A percentile compares a stretch with the other conserved stretches of the same genome.
phyloP scores from a whole-genome alignment of 2,113 vertebrate species.

The Bubalus kerabau region DNA sequence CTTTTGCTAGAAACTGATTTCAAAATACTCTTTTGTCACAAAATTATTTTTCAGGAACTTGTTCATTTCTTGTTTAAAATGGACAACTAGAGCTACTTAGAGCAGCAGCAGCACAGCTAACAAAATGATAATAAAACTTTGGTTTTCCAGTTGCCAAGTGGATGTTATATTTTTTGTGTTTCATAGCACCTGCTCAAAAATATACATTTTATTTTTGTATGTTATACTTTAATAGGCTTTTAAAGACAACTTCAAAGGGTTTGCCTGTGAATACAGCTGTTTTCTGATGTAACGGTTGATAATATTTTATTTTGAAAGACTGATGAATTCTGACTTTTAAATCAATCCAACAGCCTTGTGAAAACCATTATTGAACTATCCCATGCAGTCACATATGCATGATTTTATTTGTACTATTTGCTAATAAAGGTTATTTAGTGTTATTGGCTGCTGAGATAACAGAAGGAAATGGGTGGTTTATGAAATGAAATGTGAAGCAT shows the following conservation, averaged over 20 bases:
- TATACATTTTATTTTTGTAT: not conserved
- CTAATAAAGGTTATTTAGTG: not conserved
- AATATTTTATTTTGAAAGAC: conserved; percentile 26
- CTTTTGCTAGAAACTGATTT: conserved; percentile 13
- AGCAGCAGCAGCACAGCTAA: not conserved
- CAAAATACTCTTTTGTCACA: conserved; percentile 8
- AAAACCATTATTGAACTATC: conserved; percentile 19
- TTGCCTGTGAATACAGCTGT: not conserved
- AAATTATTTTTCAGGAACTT: not conserved
- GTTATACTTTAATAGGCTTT: not conserved
- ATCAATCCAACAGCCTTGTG: not conserved
- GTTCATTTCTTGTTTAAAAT: not conserved
- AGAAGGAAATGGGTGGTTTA: conserved; percentile 5
- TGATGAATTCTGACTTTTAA: not conserved
- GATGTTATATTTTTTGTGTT: not conserved
- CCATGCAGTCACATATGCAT: not conserved
- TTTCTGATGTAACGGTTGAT: conserved; percentile 12
- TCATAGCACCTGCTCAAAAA: not conserved
- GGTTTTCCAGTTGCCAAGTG: not conserved
- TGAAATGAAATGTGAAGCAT: conserved; percentile 13
- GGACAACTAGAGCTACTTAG: not conserved
- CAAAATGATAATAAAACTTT: not conserved
- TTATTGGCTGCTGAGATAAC: not conserved
- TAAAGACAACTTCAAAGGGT: not conserved
- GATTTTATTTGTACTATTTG: not conserved